Conservation (phyloP, 2,113 vertebrate genomes). For the Rhynchopsitta pachyrhyncha region DNA sequence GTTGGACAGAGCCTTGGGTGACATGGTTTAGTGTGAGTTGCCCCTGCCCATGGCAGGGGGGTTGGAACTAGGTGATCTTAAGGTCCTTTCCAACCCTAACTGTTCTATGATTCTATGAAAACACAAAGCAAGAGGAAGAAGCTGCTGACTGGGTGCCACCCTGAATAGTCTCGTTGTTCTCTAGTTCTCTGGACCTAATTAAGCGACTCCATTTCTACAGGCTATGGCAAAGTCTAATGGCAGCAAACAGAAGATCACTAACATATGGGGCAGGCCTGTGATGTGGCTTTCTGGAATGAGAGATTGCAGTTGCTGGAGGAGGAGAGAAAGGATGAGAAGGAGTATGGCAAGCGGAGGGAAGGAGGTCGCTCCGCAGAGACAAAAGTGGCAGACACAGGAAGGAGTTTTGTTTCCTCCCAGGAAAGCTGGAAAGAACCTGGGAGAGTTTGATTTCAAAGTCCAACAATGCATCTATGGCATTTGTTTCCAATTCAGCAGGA, state of each 20-base stretch:
- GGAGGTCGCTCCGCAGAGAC: conserved; percentile 45
- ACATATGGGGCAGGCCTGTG: conserved; percentile 36
- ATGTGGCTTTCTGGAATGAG: conserved; percentile 61
- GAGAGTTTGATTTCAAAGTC: conserved; percentile 70
- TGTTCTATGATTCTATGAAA: neutral
- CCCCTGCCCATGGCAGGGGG: neutral
- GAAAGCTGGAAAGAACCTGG: conserved; percentile 52
- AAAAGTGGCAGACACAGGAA: conserved; percentile 61
- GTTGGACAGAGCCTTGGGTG: neutral
- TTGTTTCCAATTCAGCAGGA: conserved; percentile 72
- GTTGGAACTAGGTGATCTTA: neutral
- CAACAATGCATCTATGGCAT: conserved; percentile 32
- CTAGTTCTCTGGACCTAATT: conserved; percentile 48
- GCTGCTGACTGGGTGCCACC: neutral
- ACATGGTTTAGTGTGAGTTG: neutral
- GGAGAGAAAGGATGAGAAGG: neutral
- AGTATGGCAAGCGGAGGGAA: neutral
- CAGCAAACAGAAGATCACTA: conserved; percentile 38
- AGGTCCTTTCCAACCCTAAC: neutral
- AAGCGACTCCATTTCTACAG: neutral
- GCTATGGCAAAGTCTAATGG: neutral
- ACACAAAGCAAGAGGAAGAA: neutral
- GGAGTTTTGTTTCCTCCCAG: conserved; percentile 63
- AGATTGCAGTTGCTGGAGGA: neutral
- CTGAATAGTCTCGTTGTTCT: conserved; percentile 6